Evolutionary conservation across 1,140 invertebrate genomes (phyloP).

Genomic region (Drosophila eugracilis): DNA sequence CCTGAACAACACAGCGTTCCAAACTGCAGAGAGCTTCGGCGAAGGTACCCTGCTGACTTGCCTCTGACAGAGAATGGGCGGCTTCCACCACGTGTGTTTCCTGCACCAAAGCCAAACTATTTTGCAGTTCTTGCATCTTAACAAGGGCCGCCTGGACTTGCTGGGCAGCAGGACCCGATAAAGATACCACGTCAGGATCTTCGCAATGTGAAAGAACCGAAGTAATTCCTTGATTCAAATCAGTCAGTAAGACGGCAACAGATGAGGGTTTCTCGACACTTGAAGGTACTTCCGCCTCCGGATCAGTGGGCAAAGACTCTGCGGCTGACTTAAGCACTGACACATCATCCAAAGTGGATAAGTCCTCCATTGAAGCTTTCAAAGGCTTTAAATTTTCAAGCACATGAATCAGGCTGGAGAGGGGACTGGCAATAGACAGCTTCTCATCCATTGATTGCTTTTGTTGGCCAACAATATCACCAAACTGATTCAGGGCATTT

Average conservation of each 20-base stretch:
- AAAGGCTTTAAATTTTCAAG: slow-evolving; percentile 50
- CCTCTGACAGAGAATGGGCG: slow-evolving; percentile 55
- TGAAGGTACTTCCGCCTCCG: not conserved
- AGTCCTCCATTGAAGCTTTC: slow-evolving; percentile 53
- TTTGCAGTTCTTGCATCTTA: slow-evolving; percentile 68
- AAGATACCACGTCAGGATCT: slow-evolving; percentile 53
- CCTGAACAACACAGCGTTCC: slow-evolving; percentile 71
- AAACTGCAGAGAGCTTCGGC: slow-evolving; percentile 73
- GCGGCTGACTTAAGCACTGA: slow-evolving; percentile 86
- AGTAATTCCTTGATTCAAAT: slow-evolving; percentile 73
- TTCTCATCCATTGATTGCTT: slow-evolving; percentile 38
- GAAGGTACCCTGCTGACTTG: slow-evolving; percentile 62
- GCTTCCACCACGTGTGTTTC: slow-evolving; percentile 51
- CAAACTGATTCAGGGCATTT: slow-evolving; percentile 47
- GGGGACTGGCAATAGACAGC: slow-evolving; percentile 49
- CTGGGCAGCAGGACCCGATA: slow-evolving; percentile 38
- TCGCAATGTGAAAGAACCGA: slow-evolving; percentile 65
- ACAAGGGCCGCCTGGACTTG: slow-evolving; percentile 70
- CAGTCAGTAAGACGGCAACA: slow-evolving; percentile 43
- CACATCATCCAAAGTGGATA: slow-evolving; percentile 86
- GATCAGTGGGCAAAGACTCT: slow-evolving; percentile 75
- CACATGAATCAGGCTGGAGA: slow-evolving; percentile 56
- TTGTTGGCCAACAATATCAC: slow-evolving; percentile 59
- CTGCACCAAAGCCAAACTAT: slow-evolving; percentile 62
- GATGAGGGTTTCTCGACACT: slow-evolving; percentile 19